phyloP scores from a whole-genome alignment of 2,113 vertebrate species.

The Ploceus nigricollis region DNA sequence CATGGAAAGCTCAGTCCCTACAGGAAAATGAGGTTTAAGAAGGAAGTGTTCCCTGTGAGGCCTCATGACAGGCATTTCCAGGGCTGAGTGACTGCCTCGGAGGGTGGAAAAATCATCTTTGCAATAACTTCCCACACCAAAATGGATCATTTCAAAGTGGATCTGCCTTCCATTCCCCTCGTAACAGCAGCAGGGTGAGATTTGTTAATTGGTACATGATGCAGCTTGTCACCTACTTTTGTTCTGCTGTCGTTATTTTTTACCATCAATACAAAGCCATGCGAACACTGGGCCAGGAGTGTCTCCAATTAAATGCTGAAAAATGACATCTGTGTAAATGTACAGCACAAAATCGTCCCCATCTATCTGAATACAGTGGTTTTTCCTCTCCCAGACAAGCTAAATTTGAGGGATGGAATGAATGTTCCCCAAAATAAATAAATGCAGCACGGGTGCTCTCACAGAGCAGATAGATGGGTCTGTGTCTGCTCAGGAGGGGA shows the following conservation, averaged over 20 bases:
- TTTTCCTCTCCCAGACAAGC: neutral
- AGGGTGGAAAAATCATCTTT: neutral
- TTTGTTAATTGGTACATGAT: constrained; percentile 23
- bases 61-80: constrained; percentile 32
- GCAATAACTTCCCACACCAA: neutral
- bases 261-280: neutral
- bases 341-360: neutral
- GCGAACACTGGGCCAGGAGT: neutral
- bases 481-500: neutral
- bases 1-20: neutral
- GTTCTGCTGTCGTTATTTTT: constrained; percentile 11
- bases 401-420: neutral
- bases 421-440: neutral
- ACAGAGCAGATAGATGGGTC: neutral
- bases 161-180: neutral
- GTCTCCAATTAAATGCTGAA: constrained; percentile 65
- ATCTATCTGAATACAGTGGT: neutral
- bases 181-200: neutral
- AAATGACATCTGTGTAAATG: constrained; percentile 7
- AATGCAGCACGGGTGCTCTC: neutral
- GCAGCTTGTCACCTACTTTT: constrained; percentile 14
- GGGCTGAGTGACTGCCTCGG: constrained; percentile 8
- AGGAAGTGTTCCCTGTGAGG: constrained; percentile 20
- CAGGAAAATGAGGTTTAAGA: neutral
- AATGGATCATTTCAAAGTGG: neutral